Evolutionary conservation across 1,140 invertebrate species (phyloP), one percentile per base, ranked within the genome.

Genomic region (Daktulosphaira vitifoliae): DNA sequence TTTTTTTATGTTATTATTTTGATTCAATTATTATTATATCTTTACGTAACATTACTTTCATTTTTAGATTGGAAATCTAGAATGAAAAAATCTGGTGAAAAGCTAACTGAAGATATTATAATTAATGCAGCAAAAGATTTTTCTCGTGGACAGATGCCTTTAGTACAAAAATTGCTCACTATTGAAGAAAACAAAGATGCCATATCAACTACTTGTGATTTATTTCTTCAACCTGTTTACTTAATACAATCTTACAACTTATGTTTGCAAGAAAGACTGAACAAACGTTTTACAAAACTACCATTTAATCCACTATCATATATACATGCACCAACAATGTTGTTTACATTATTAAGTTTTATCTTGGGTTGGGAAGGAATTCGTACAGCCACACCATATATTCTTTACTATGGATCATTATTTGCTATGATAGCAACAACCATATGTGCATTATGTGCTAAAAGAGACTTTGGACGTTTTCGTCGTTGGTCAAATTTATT

Each of bases 61-160:
- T n/a, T n/a, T 70, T 26, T 64, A 72, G 72, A 72, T 44, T 73
- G 72, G 72, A 68, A 65, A 51, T 48, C 48, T 25, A 68, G 75
- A 69, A 44, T 65, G 5, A 72, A 74, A 6, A 79, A 81, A 49
- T 76, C 79, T 51, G 84, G 84, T 37, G 81, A 85, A 39, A 87
- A 89, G 69, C 77, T 91, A 48, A 87, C 85, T 1, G 87, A 92
- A 71, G 86, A 88, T 38, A 82, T 84, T 66, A 71, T 93, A 29
- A 85, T 91, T 1, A 83, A 85, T 3, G 89, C 89, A 1, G 89
- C 90, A 7, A 82, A 85, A 13, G 83, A 85, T 71, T 91, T 91
- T 66, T 84, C 87, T 15, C 82, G 84, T 38, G 88, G 89, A 13
- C 81, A 85, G 62, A 74, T 91, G 65, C 89, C 89, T 1, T 74